Base-by-base conservation (phyloP, 2,888 invertebrate species). In the Melikaiella ostensackeni region DNA sequence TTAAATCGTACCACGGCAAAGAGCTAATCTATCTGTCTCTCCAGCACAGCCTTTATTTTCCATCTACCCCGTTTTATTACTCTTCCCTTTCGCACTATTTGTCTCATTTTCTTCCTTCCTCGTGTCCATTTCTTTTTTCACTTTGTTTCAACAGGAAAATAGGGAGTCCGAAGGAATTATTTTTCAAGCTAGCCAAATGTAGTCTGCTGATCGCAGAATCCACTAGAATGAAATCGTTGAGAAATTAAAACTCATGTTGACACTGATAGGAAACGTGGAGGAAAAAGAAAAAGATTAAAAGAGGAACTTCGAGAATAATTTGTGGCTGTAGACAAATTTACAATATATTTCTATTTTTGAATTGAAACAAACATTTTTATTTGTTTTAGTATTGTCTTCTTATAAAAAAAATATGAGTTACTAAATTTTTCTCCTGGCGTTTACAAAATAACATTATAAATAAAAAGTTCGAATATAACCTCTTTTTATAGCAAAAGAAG, bases 1-100 rank as follows among this genome's bases (percentile, higher is more conserved):
- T 89, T 89, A 88, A 89, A 88, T 89, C 89, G 86, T 81, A 82
- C 85, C 84, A 66, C 84, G 76, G 86, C 86, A 88, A 88, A 89
- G 88, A 87, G 87, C 88, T 88, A 89, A 89, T 89, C 86, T 82
- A 81, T 81, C 84, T 75, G 80, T 84, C 80, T 80, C 79, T 77
- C 76, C 82, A 79, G 66, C 64, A 63, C 59, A 76, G 75, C 80
- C 55, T 77, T 77, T 46, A 73, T 38, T 64, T 64, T 59, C 70
- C 62, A 62, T 74, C 57, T 73, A 38, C 80, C 73, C 76, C 75
- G 79, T 78, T 79, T 74, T 74, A 81, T 79, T 76, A 75, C 30
- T 78, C 46, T 27, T 61, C 24, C 46, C 46, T 79, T 79, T 63
- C 63, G 9, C 64, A 78, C 30, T 50, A 24, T 61, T 61, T 66